Evolutionary conservation across 2,113 vertebrate species (phyloP), one percentile per base, ranked within the genome.

Genomic region (Nothoprocta perdicaria): DNA sequence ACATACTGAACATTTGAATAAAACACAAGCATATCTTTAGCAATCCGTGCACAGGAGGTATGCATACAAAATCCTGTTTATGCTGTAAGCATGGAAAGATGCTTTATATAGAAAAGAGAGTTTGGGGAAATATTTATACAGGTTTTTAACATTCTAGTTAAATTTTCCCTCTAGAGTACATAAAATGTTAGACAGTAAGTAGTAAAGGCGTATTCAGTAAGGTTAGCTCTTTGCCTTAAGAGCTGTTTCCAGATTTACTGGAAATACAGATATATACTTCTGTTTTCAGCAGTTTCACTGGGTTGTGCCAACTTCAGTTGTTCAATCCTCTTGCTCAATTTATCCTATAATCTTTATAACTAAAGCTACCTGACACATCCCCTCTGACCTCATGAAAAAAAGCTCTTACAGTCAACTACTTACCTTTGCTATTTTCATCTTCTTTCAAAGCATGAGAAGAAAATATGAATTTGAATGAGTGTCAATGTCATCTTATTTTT

Each of bases 391-490:
- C 15, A 38, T 67, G 53, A 58, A 62, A 80, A 78, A 68, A 76
- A 89, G 65, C 7, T 48, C 57, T 78, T 35, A 63, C 27, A 74
- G 45, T 15, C 40, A 77, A 94, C 19, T 66, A 92, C 81, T 87
- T 92, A 81, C 50, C 38, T 50, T 80, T 89, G 26, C 45, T 95
- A 69, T 71, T 94, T 94, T 90, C 35, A 45, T 93, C 33, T 94
- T 88, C 78, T 31, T 57, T 78, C 6, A 67, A 93, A 80, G 24
- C 81, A 4, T 68, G 48, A 90, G 50, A 75, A 63, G 31, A 84
- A 86, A 94, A 84, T 80, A 72, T n/a, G 31, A 91, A 89, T 89
- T 91, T 83, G 69, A 86, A 95, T 86, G 75, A 69, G 6, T 77
- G 52, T 29, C 1, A 2, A 77, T 88, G 38, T 73, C 85, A 95